Evolutionary conservation across 2,113 vertebrate species (phyloP), one percentile per base, ranked within the genome.

Genomic region (Rousettus leschenaultii): DNA sequence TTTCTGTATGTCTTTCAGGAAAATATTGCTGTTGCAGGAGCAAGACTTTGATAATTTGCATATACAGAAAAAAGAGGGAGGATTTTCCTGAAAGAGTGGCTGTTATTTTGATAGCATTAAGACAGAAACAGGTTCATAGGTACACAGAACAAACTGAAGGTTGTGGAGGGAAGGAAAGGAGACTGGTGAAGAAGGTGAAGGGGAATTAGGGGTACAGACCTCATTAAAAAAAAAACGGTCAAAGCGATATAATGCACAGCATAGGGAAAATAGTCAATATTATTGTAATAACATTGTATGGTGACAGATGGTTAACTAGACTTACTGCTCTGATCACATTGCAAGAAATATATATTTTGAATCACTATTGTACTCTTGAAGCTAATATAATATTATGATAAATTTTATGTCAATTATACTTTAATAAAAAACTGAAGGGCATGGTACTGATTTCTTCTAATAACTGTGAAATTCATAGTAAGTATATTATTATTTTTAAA

Each of bases 401-500:
- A n/a, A 53, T 53, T 77, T 18, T 43, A 45, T 63, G 38, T 82
- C 38, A 33, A 63, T 57, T 82, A 30, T 30, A 65, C 61, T 63
- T 63, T 33, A 82, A 63, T 82, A 33, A 43, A 82, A 63, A 80
- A 95, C 12, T 55, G 59, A 83, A 86, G 18, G 57, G 19, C 7
- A 71, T 7, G 45, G 7, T 51, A 90, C 15, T 82, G 35, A 90
- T 92, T 80, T 85, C 45, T 90, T 87, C 35, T 82, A 74, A n/a
- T n/a, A 89, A 35, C 33, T 95, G 55, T 43, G 48, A 96, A 85
- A 86, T 57, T 57, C 43, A 66, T 26, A 82, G 38, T 59, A 73
- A 89, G 33, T 82, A 5, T 21, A 57, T 61, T 94, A 24, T 63
- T 84, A 61, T 45, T 65, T 94, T 94, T 11, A 95, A 96, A 89